These are phyloP conservation scores for Rotaria sp. DNA, from an alignment of 2,888 invertebrate species.

Conservation along the genomic window DNA sequence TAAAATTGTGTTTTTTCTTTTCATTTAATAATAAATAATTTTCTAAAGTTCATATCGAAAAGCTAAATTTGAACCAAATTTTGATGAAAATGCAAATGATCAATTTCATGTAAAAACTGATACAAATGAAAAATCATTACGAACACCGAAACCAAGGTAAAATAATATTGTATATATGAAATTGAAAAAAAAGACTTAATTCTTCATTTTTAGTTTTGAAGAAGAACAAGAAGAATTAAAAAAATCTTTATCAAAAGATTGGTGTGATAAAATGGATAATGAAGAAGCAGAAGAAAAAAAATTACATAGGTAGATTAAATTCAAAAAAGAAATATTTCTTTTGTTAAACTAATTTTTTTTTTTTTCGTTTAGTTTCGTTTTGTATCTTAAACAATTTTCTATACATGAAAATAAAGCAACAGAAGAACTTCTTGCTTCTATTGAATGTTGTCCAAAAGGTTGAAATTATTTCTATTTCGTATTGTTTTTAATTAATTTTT, in stretches of 20 bases:
- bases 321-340: background rate
- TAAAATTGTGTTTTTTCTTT: background rate
- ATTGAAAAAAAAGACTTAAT: background rate
- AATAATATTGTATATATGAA: background rate
- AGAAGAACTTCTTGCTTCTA: background rate
- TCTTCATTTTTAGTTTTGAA: background rate
- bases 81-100: slow-evolving; percentile 17
- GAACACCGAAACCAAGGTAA: background rate
- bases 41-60: background rate
- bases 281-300: slow-evolving; percentile 11
- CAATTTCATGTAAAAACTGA: background rate
- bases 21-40: background rate
- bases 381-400: slow-evolving; percentile 9
- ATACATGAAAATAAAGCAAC: background rate
- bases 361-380: background rate
- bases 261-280: slow-evolving; percentile 27
- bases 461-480: background rate
- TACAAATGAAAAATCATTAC: background rate
- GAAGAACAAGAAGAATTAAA: slow-evolving; percentile 8
- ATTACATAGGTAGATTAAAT: background rate
- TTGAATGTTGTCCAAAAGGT: slow-evolving; percentile 21
- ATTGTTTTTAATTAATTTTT: background rate
- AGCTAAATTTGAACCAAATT: background rate
- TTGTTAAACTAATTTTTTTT: too few species aligned
- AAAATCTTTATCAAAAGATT: background rate